Evolutionary conservation across 2,797 vertebrate species (phyloP), one percentile per base, ranked within the genome.

Genomic region (Gymnothorax javanicus): DNA sequence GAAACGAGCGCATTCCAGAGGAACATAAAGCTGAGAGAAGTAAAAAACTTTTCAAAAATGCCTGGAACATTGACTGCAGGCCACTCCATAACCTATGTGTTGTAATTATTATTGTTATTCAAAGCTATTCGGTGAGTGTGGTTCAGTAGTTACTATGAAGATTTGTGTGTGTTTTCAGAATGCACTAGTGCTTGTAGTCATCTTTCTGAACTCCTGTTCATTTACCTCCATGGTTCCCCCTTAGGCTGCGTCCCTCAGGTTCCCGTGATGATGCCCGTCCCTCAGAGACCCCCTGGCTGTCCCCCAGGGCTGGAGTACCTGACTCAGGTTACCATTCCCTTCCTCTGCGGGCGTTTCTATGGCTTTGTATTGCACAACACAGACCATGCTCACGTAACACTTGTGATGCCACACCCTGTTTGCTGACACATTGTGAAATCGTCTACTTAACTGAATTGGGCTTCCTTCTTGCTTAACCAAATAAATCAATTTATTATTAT

Each of bases 291-390:
- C 75, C 85, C 90, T 17, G 94, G 93, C 87, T 97, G 96, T 86
- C 96, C 97, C 56, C 95, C 95, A 13, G 96, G 97, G 52, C 89
- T 97, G 86, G 95, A 97, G 90, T 97, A 97, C 85, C 93, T 97
- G 87, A 93, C 85, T 25, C 96, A 96, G 96, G 96, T 97, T 95
- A 87, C 79, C 43, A 73, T 57, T 9, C 52, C 23, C 25, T n/a
- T 43, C 1, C 88, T 7, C 12, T 0, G 2, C 75, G 69, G n/a
- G 52, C 27, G 33, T 73, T 64, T 84, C 69, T 85, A 33, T 56
- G 17, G 23, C 2, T 58, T n/a, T 27, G n/a, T 23, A 57, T 50
- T 77, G 73, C 73, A 77, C 43, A 50, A 43, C 27, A 77, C 27
- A 43, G 3, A 43, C 27, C 25, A 15, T 25, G 27, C 27, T 43